A percentile compares a stretch with the other conserved stretches of the same genome.
These are phyloP conservation scores for Marisa cornuarietis DNA, from an alignment of 1,140 invertebrate genomes.

Conservation along the genomic window DNA sequence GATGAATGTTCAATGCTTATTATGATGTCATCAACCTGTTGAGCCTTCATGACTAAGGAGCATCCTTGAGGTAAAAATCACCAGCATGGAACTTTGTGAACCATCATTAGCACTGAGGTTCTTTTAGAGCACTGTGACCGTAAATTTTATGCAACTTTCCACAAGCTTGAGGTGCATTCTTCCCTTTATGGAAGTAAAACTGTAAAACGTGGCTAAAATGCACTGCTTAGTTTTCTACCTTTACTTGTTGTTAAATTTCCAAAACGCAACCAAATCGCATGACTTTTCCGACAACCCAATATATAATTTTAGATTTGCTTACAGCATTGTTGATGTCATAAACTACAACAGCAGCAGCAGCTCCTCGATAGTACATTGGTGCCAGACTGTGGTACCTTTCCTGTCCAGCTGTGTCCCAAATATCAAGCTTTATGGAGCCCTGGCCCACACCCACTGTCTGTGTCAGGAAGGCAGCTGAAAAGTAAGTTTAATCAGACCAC, in stretches of 20 bases:
- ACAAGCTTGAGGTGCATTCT: too few species aligned
- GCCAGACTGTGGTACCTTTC: constrained; percentile 99
- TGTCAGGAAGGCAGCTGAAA: constrained; percentile 95
- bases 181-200: too few species aligned
- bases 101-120: too few species aligned
- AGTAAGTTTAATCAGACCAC: neutral
- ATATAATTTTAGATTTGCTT: constrained; percentile 26
- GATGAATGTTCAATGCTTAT: too few species aligned
- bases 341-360: constrained; percentile 98
- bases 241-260: neutral
- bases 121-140: too few species aligned
- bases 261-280: neutral
- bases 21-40: too few species aligned
- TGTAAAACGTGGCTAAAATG: too few species aligned
- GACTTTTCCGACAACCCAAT: neutral
- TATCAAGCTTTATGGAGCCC: constrained; percentile 97
- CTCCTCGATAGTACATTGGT: constrained; percentile 98
- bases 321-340: constrained; percentile 99
- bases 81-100: too few species aligned
- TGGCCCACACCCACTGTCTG: constrained; percentile 95
- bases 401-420: constrained; percentile 85
- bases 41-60: too few species aligned
- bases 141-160: too few species aligned
- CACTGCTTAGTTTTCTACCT: too few species aligned
- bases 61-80: too few species aligned